Evolutionary conservation across 1,140 invertebrate species (phyloP).

Genomic region (Diorhabda sublineata): DNA sequence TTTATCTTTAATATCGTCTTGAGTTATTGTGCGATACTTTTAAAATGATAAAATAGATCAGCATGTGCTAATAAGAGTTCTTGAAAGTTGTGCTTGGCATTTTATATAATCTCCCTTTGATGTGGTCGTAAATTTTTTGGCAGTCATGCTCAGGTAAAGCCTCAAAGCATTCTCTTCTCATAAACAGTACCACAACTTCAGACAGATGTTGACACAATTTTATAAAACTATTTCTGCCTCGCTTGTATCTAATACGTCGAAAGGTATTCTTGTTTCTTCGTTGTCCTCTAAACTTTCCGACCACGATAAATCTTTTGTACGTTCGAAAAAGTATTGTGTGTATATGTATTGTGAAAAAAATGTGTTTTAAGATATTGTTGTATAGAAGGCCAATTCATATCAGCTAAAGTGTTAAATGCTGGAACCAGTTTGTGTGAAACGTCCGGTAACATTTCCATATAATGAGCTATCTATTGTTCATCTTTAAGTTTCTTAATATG

Average conservation of each 20-base stretch:
- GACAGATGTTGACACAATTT: conserved; percentile 85
- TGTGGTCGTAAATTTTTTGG: conserved; percentile 91
- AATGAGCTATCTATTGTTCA: conserved; percentile 78
- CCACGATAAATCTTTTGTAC: conserved; percentile 74
- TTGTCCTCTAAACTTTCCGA: conserved; percentile 68
- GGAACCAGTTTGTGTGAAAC: conserved; percentile 80
- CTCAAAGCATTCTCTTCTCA: conserved; percentile 93
- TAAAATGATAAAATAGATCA: conserved; percentile 91
- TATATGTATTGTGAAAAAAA: too few species aligned
- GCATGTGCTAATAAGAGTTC: conserved; percentile 92
- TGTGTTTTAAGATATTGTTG: conserved; percentile 67
- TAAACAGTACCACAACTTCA: conserved; percentile 89
- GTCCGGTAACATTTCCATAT: conserved; percentile 75
- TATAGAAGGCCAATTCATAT: conserved; percentile 82
- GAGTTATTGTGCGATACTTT: conserved; percentile 86
- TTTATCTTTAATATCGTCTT: conserved; percentile 91
- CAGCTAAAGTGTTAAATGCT: conserved; percentile 69
- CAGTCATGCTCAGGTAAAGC: conserved; percentile 85
- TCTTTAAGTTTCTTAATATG: conserved; percentile 84
- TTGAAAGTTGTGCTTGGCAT: conserved; percentile 88
- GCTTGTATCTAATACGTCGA: conserved; percentile 82
- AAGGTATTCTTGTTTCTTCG: conserved; percentile 76
- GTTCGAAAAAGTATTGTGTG: conserved; percentile 80
- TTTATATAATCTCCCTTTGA: conserved; percentile 86
- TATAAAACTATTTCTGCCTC: conserved; percentile 90